Evolutionary conservation across 1,140 invertebrate species (phyloP).

Genomic region (Saccostrea cuccullata): DNA sequence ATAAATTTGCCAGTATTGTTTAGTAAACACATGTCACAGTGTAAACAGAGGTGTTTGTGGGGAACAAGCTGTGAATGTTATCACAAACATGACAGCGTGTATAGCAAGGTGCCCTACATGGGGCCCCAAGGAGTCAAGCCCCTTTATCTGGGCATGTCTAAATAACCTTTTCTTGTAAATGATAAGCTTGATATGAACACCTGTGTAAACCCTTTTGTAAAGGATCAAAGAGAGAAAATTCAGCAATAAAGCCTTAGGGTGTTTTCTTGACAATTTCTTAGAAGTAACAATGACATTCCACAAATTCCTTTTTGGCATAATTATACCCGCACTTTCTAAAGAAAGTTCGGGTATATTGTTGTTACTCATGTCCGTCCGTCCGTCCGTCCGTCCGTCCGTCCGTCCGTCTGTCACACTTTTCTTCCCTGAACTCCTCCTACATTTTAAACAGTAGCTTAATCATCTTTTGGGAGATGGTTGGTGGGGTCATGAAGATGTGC

Average conservation of each 20-base stretch:
- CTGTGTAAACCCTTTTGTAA: conserved; percentile 11
- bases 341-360: no score
- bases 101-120: conserved; percentile 2
- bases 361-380: no score
- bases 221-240: conserved; percentile 18
- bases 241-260: background rate
- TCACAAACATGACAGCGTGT: background rate
- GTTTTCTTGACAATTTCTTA: conserved; percentile 22
- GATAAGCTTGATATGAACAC: conserved; percentile 17
- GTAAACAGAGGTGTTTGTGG: background rate
- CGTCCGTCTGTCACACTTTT: no score
- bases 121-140: conserved; percentile 4
- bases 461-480: no score
- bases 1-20: conserved; percentile 6
- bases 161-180: background rate
- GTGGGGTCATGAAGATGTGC: no score
- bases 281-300: background rate
- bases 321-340: no score
- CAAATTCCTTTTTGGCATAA: background rate
- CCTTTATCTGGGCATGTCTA: conserved; percentile 14
- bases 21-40: conserved; percentile 23
- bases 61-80: conserved; percentile 31
- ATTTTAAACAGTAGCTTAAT: no score
- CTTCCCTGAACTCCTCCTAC: no score
- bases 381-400: no score